Base-by-base conservation (phyloP, 2,797 vertebrate species). In the Vireo griseus region DNA sequence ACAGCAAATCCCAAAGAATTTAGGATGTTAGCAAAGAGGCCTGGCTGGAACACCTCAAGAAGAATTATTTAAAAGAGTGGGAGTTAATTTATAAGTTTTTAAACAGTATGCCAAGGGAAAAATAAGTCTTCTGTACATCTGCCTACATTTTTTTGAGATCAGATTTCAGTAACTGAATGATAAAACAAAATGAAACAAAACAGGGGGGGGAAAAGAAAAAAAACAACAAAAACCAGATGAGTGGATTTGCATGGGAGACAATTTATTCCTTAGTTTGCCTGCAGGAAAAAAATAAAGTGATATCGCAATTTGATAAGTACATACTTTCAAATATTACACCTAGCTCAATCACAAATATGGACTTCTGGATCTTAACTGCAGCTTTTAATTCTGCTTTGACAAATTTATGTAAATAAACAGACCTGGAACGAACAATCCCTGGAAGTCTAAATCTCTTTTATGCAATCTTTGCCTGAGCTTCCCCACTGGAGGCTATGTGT, bases 341-440 rank as follows among this genome's bases (percentile, higher is more conserved):
- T 80, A 76, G 17, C 65, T 86, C 57, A 68, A 68, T 89, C 62
- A 52, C 48, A 69, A 78, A 84, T 62, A 84, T 1, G 31, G 76
- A 58, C 59, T 86, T 90, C 62, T 78, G 52, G 45, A 92, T 92
- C 65, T 75, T 69, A 92, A 84, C 71, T 67, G 58, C 62, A 55
- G 83, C 88, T 95, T 94, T 95, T 96, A 94, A 95, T 94, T 90
- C 72, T 73, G 13, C 65, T 88, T 95, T 91, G 93, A 94, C 67
- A 94, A 97, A 96, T 95, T 68, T 81, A 80, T 81, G 92, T 92
- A 95, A 97, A 94, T 91, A 93, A 96, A 89, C 28, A 79, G 81
- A 66, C 67, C 88, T 21, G 76, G 91, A 97, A 94, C 0, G 54
- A 93, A 77, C 86, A 91, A 48, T 28, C 59, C 86, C 73, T 88